A percentile compares a stretch with the other conserved stretches of the same genome.
phyloP scores from a whole-genome alignment of 1,140 invertebrate species.

The Cecropterus lyciades region DNA sequence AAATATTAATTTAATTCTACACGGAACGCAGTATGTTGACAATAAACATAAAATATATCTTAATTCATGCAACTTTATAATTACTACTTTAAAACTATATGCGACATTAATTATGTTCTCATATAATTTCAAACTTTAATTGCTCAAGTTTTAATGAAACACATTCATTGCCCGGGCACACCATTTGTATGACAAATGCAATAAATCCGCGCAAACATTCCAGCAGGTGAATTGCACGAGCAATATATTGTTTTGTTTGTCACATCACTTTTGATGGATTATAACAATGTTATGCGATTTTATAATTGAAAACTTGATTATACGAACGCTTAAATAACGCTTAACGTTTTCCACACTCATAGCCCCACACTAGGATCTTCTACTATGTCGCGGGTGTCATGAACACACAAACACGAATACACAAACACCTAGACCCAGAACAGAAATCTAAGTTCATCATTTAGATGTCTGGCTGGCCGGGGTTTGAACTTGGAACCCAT shows the following conservation, averaged over 20 bases:
- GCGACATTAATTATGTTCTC: constrained; percentile 1
- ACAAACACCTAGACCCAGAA: too few species aligned
- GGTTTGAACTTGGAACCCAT: too few species aligned
- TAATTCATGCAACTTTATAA: not conserved
- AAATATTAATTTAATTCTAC: not conserved
- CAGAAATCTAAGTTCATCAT: too few species aligned
- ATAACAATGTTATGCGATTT: too few species aligned
- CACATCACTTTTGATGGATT: not conserved
- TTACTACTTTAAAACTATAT: constrained; percentile 1
- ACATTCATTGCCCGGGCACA: not conserved
- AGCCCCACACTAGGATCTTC: too few species aligned
- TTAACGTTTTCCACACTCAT: too few species aligned
- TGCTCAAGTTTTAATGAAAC: constrained; percentile 16
- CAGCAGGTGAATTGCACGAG: constrained; percentile 7
- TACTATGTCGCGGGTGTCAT: too few species aligned
- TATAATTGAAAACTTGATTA: too few species aligned
- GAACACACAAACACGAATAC: too few species aligned
- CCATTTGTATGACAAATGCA: constrained; percentile 20
- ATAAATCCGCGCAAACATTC: constrained; percentile 12
- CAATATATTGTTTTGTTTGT: not conserved
- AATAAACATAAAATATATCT: not conserved
- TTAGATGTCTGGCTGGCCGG: too few species aligned
- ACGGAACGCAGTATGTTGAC: too few species aligned
- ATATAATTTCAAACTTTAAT: constrained; percentile 1
- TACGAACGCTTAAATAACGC: too few species aligned